Base-by-base conservation (phyloP, 2,888 invertebrate genomes). In the Creontiades dilutus region DNA sequence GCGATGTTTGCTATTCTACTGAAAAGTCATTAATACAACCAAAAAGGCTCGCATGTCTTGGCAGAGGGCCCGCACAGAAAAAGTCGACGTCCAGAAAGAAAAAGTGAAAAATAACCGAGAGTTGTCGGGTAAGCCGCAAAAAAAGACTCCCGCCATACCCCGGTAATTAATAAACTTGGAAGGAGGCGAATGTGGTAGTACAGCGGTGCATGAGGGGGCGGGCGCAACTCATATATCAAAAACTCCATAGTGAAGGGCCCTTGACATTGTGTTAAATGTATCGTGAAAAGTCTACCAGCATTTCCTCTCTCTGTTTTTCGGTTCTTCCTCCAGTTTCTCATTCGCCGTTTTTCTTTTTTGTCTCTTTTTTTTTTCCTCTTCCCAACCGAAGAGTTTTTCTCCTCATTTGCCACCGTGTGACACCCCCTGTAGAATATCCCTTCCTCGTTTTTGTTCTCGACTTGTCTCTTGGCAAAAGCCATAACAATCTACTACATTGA, bases 231-330 rank as follows among this genome's bases (percentile, higher is more conserved):
- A 55, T 86, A 86, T 47, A 86, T 86, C 86, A 86, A 86, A 68
- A 82, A 85, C 37, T 85, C 46, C 85, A 37, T 52, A 80, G 37
- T 55, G 87, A 78, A 52, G 87, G 87, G 87, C 87, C 27, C 87
- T 88, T 78, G 87, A 88, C 87, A 78, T 88, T 78, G 61, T 86
- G 90, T 76, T 90, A 90, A 90, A 90, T 90, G 90, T 90, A 82
- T 90, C 90, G 90, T 90, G 90, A 90, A 90, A 86, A 78, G 88
- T 88, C 88, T 88, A 68, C 68, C 68, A 55, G 85, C 55, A 12
- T 78, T 88, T 76, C 78, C 80, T 86, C 55, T 28, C 89, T 88
- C 68, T 61, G 61, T 85, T 37, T 85, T 85, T 19, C 61, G 14
- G n/a, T 19, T 85, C 57, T 85, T 68, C 37, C 23, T 48, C 48